Evolutionary conservation across 2,888 invertebrate species (phyloP).

Genomic region (Nebria salina): DNA sequence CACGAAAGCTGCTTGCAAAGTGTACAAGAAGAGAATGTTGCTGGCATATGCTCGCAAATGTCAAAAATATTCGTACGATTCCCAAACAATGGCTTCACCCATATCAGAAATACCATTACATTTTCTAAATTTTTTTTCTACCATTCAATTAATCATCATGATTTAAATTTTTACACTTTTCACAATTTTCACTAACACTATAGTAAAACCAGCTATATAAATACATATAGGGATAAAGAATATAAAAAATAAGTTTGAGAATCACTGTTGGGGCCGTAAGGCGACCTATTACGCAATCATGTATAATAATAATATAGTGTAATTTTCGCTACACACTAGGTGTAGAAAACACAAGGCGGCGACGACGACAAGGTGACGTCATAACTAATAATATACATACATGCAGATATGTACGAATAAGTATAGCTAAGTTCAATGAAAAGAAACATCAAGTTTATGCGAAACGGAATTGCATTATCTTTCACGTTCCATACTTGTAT

Average conservation of each 20-base stretch:
- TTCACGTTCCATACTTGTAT: not conserved
- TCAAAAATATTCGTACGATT: slow-evolving; percentile 7
- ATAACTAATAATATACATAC: not conserved
- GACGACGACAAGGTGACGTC: not conserved
- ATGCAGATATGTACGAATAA: not conserved
- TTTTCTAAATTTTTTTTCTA: not conserved
- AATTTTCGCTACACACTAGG: not conserved
- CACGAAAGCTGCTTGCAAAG: slow-evolving; percentile 13
- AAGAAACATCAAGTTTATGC: not conserved
- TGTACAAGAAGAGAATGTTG: slow-evolving; percentile 13
- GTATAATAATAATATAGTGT: slow-evolving; percentile 9
- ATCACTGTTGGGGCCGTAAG: slow-evolving; percentile 23
- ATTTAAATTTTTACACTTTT: too few species aligned
- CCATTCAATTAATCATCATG: not conserved
- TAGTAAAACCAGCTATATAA: not conserved
- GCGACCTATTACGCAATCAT: slow-evolving; percentile 39
- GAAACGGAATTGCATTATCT: not conserved
- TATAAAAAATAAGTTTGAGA: slow-evolving; percentile 11
- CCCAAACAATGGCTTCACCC: not conserved
- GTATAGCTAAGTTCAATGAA: not conserved
- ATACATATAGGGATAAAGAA: not conserved
- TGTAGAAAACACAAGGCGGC: not conserved
- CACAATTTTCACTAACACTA: too few species aligned
- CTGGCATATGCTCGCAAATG: slow-evolving; percentile 11
- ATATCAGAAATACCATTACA: not conserved